A percentile compares a stretch with the other conserved stretches of the same genome.
These are phyloP conservation scores for Chloroceryle amazona DNA, from an alignment of 2,797 vertebrate species.

Conservation along the genomic window DNA sequence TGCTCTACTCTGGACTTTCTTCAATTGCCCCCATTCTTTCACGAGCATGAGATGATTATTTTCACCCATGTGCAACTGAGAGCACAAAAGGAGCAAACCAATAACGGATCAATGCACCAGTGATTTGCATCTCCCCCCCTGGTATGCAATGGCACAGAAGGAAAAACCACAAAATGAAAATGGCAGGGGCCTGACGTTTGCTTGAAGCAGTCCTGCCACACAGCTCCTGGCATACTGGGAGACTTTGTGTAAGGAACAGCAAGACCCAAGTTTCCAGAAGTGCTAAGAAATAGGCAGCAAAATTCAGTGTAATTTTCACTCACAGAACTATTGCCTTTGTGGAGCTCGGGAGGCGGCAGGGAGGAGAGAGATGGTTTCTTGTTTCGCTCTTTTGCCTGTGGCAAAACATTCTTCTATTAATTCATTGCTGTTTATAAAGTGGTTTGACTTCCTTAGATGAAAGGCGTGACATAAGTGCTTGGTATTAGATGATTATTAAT, in stretches of 20 bases:
- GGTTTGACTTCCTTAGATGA: constrained; percentile 59
- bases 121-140: not conserved
- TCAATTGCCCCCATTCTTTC: not conserved
- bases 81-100: not conserved
- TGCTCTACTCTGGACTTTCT: not conserved
- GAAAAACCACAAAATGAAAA: not conserved
- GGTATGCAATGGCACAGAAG: accelerated
- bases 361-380: constrained; percentile 1
- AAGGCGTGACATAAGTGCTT: constrained; percentile 51
- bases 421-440: constrained; percentile 51
- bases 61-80: not conserved
- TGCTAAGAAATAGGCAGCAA: constrained; percentile 17
- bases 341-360: not conserved
- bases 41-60: not conserved
- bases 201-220: not conserved
- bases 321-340: constrained; percentile 11
- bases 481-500: constrained; percentile 41
- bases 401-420: constrained; percentile 54
- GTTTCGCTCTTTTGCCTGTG: not conserved
- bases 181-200: not conserved
- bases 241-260: not conserved
- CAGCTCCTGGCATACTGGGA: not conserved
- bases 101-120: not conserved
- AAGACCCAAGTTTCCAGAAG: not conserved
- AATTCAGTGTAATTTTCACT: not conserved